Percentiles rank a stretch among this genome's conserved stretches.
Conservation (phyloP, 2,113 vertebrate species). For the Heptranchias perlo region DNA sequence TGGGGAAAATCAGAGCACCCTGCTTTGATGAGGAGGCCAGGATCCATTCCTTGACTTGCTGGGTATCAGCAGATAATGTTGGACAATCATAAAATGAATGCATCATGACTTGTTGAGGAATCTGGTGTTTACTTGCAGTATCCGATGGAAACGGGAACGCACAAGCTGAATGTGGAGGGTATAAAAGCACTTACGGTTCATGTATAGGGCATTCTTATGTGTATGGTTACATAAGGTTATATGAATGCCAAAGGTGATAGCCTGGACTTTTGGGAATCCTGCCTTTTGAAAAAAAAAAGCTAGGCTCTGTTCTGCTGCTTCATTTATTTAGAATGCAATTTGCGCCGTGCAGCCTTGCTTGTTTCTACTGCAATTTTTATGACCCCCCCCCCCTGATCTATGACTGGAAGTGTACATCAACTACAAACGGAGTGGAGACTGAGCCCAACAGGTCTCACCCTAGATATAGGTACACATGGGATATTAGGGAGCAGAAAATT, state of each 20-base stretch:
- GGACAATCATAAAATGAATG: neutral
- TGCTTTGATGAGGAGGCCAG: neutral
- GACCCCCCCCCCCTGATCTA: too few relatives aligned
- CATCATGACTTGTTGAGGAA: neutral
- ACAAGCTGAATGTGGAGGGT: neutral
- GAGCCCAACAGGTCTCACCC: too few relatives aligned
- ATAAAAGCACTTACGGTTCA: neutral
- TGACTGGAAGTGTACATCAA: too few relatives aligned
- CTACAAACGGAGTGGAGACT: too few relatives aligned
- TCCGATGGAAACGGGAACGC: neutral
- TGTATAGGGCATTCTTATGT: neutral
- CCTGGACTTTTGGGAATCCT: too few relatives aligned
- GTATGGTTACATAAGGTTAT: too few relatives aligned
- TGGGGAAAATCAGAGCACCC: neutral
- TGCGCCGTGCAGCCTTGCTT: neutral
- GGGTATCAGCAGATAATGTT: neutral
- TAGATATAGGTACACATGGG: too few relatives aligned
- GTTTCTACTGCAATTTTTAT: neutral
- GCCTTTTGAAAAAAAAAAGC: neutral
- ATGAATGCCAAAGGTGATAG: neutral
- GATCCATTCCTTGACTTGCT: neutral
- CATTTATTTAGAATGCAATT: neutral
- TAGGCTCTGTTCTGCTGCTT: neutral
- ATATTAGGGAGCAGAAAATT: too few relatives aligned
- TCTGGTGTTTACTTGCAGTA: neutral